phyloP scores from a whole-genome alignment of 2,797 vertebrate genomes.

The Emydoidea blandingii region DNA sequence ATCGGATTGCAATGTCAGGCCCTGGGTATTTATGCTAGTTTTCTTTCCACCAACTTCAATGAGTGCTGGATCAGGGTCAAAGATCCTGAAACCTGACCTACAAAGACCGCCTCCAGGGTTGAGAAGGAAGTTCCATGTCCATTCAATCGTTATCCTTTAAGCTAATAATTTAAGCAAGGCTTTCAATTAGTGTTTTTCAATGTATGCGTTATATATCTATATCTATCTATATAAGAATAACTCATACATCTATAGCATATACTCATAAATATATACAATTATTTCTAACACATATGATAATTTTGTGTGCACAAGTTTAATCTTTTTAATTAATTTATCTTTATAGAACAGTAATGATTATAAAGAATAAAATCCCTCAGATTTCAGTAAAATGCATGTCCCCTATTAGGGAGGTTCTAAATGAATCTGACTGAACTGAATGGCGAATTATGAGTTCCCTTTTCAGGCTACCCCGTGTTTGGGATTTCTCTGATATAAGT shows the following conservation, averaged over 20 bases:
- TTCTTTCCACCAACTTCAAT: not conserved
- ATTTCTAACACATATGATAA: not conserved
- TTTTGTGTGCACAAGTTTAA: not conserved
- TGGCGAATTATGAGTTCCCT: slow-evolving; percentile 35
- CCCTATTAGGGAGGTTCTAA: slow-evolving; percentile 33
- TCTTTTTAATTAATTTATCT: not conserved
- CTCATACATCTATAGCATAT: fast-evolving
- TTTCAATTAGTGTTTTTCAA: not conserved
- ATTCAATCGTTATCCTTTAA: not conserved
- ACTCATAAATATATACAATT: not conserved
- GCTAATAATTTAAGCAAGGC: not conserved
- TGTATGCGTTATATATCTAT: not conserved
- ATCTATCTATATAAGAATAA: not conserved
- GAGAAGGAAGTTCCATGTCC: not conserved
- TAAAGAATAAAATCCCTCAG: not conserved
- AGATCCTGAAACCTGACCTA: not conserved
- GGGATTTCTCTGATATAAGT: slow-evolving; percentile 31
- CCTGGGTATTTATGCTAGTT: not conserved
- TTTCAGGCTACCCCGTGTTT: slow-evolving; percentile 33
- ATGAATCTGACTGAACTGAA: slow-evolving; percentile 32
- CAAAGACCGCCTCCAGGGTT: not conserved
- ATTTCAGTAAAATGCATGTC: slow-evolving; percentile 23
- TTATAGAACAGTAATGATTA: not conserved
- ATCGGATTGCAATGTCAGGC: fast-evolving
- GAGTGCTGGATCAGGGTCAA: not conserved